A percentile compares a stretch with the other conserved stretches of the same genome.
phyloP scores from a whole-genome alignment of 2,113 vertebrate species.

The Upupa epops region DNA sequence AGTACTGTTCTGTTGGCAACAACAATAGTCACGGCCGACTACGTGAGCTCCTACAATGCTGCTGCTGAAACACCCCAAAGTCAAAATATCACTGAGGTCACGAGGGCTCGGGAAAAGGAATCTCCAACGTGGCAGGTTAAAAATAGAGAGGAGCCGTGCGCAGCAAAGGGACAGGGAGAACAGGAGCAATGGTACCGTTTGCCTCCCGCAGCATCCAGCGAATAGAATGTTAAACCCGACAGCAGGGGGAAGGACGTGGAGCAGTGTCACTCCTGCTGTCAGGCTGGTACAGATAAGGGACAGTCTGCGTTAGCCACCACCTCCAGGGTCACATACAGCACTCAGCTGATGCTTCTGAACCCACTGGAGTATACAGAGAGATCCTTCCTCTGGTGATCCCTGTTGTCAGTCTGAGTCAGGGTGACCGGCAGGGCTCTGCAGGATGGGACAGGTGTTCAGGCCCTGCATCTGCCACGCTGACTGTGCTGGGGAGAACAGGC shows the following conservation, averaged over 20 bases:
- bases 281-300: background rate
- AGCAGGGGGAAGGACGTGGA: fast-evolving
- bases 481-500: background rate
- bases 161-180: background rate
- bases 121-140: background rate
- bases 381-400: too few relatives aligned
- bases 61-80: background rate
- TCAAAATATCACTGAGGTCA: background rate
- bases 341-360: background rate
- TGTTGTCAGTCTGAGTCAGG: too few relatives aligned
- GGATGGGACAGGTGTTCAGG: background rate
- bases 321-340: background rate
- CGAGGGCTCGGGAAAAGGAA: background rate
- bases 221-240: background rate
- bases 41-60: background rate
- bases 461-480: too few relatives aligned
- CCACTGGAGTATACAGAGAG: background rate
- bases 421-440: background rate
- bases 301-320: background rate
- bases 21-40: constrained; percentile 50
- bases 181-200: background rate
- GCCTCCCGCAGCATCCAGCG: background rate
- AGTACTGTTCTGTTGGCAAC: constrained; percentile 33
- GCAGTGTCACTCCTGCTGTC: background rate
- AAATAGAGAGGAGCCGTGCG: background rate